phyloP scores from a whole-genome alignment of 2,113 vertebrate species.

The Channa maculata region DNA sequence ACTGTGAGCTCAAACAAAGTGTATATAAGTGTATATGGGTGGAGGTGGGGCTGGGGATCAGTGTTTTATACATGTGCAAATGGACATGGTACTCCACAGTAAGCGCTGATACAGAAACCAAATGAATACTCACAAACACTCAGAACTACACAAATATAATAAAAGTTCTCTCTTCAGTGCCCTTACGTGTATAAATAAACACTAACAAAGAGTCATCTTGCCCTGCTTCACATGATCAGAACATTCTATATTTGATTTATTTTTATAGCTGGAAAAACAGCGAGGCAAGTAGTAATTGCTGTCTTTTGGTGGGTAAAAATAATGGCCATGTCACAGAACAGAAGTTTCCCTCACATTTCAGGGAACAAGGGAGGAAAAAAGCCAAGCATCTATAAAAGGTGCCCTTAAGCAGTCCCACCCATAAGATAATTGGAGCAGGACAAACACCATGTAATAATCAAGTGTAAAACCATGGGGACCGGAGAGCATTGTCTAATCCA shows the following conservation, averaged over 20 bases:
- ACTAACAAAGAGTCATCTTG: background rate
- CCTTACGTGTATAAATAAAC: background rate
- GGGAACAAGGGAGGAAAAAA: background rate
- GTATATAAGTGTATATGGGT: background rate
- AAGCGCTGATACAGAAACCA: conserved; percentile 22
- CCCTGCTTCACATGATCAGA: background rate
- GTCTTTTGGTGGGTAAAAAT: conserved; percentile 18
- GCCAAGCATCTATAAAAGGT: conserved; percentile 2
- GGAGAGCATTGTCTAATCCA: conserved; percentile 19
- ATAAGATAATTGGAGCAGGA: conserved; percentile 53
- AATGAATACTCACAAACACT: conserved; percentile 10
- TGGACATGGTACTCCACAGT: background rate
- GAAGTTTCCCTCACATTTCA: conserved; percentile 1
- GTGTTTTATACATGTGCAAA: conserved; percentile 6
- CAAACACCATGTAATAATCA: conserved; percentile 46
- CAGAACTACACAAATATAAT: conserved; percentile 33
- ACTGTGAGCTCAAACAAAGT: conserved; percentile 36
- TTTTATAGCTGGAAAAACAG: conserved; percentile 2
- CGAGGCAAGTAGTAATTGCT: background rate
- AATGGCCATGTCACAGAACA: conserved; percentile 2
- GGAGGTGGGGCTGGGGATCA: conserved; percentile 1
- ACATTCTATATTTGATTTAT: too few species aligned
- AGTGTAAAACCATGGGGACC: conserved; percentile 27
- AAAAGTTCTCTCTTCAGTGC: background rate
- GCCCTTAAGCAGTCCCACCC: conserved; percentile 36